Evolutionary conservation across 2,888 invertebrate genomes (phyloP).

Genomic region (Philonicus albiceps): DNA sequence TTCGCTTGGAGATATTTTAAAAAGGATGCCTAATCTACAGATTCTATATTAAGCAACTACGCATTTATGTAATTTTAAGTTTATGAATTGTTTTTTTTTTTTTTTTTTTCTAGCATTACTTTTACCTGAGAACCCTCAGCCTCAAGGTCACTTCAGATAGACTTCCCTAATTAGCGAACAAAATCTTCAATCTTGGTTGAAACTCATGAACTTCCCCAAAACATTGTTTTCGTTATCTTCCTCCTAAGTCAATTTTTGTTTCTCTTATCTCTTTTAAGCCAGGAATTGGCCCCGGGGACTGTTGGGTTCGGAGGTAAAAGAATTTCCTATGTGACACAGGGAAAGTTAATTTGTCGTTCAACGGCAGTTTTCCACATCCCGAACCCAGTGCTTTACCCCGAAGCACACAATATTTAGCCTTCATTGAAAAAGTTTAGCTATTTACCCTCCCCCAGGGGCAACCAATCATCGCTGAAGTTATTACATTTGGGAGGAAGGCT

Average conservation of each 20-base stretch:
- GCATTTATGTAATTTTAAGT: background rate
- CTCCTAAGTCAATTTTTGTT: background rate
- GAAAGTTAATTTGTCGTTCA: background rate
- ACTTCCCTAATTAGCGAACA: background rate
- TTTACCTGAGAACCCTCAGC: background rate
- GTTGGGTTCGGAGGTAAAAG: background rate
- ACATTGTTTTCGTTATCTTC: background rate
- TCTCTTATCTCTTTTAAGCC: background rate
- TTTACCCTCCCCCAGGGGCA: background rate
- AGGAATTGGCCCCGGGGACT: background rate
- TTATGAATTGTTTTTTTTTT: background rate
- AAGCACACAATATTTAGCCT: background rate
- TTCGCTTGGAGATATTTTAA: background rate
- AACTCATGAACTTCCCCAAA: background rate
- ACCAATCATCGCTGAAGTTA: background rate
- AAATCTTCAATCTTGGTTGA: background rate
- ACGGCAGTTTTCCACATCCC: background rate
- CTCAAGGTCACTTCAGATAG: background rate
- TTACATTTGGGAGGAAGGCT: background rate
- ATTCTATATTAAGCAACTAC: background rate
- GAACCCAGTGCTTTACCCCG: background rate
- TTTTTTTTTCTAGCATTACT: background rate
- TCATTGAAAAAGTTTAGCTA: slow-evolving; percentile 24
- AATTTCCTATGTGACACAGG: background rate
- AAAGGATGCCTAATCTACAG: background rate